Percentiles rank a stretch among this genome's conserved stretches.
These are phyloP conservation scores for Drosophila biarmipes DNA, from an alignment of 1,140 invertebrate species.

Conservation along the genomic window DNA sequence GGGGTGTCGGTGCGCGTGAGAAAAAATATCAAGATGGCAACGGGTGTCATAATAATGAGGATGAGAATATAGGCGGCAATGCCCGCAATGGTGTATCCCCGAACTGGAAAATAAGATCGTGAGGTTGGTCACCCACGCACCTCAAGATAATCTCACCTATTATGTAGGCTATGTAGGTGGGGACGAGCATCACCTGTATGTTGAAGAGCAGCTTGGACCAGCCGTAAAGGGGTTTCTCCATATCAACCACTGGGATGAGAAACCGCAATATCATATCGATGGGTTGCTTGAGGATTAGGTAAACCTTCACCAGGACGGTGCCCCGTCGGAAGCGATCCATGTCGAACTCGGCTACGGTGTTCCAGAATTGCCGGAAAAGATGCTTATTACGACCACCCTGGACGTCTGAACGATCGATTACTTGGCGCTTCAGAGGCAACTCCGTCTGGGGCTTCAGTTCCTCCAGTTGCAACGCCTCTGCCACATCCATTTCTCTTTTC, in stretches of 20 bases:
- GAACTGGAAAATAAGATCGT: background rate
- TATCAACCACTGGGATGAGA: constrained; percentile 29
- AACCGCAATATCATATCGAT: constrained; percentile 18
- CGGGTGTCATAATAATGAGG: background rate
- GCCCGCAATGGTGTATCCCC: background rate
- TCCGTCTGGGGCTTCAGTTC: background rate
- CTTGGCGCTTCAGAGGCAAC: background rate
- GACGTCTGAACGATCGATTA: background rate
- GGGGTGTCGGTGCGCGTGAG: constrained; percentile 33
- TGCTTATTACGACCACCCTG: background rate
- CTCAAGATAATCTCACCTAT: constrained; percentile 2
- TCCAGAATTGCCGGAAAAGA: constrained; percentile 23
- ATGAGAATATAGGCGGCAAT: background rate
- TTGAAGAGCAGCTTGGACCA: constrained; percentile 46
- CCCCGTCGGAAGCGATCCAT: background rate
- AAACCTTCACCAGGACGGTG: background rate
- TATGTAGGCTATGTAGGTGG: constrained; percentile 10
- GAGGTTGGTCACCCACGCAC: background rate
- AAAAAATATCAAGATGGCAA: constrained; percentile 3
- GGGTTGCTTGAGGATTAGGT: constrained; percentile 12
- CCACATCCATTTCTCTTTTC: too few species aligned
- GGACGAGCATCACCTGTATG: constrained; percentile 8
- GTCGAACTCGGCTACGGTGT: constrained; percentile 17
- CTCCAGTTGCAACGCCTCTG: background rate
- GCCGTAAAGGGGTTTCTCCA: constrained; percentile 10